Percentiles rank a stretch among this genome's conserved stretches.
Conservation (phyloP, 1,140 invertebrate genomes). For the Probaryconus sp. region DNA sequence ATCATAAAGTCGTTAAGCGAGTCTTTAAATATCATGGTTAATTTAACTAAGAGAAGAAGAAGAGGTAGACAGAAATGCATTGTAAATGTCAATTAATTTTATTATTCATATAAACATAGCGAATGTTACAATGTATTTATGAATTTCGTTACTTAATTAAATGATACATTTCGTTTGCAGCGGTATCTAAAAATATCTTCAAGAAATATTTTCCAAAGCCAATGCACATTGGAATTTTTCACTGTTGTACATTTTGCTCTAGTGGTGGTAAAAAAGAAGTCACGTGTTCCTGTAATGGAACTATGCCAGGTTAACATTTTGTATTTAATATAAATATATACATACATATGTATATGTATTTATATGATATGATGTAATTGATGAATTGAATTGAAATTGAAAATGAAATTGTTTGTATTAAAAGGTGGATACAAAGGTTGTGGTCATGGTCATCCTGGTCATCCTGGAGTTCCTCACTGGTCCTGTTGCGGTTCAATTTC, state of each 20-base stretch:
- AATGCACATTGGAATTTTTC: slow-evolving; percentile 83
- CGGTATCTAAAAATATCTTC: slow-evolving; percentile 16
- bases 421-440: slow-evolving; percentile 86
- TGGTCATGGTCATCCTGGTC: slow-evolving; percentile 87
- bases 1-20: too few species aligned
- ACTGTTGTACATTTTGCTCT: slow-evolving; percentile 90
- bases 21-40: too few species aligned
- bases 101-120: too few species aligned
- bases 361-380: too few species aligned
- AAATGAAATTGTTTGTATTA: slow-evolving; percentile 12
- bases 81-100: too few species aligned
- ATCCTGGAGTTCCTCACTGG: slow-evolving; percentile 87
- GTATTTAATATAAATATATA: too few species aligned
- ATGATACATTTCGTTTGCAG: slow-evolving; percentile 27
- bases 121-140: too few species aligned
- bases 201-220: slow-evolving; percentile 38
- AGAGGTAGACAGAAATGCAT: too few species aligned
- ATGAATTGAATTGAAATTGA: slow-evolving; percentile 2
- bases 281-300: slow-evolving; percentile 84
- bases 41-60: too few species aligned
- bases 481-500: slow-evolving; percentile 84
- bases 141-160: too few species aligned
- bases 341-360: too few species aligned
- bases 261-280: slow-evolving; percentile 84
- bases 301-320: slow-evolving; percentile 81